phyloP scores from a whole-genome alignment of 2,888 invertebrate species.

The Drosophila maculinotata region DNA sequence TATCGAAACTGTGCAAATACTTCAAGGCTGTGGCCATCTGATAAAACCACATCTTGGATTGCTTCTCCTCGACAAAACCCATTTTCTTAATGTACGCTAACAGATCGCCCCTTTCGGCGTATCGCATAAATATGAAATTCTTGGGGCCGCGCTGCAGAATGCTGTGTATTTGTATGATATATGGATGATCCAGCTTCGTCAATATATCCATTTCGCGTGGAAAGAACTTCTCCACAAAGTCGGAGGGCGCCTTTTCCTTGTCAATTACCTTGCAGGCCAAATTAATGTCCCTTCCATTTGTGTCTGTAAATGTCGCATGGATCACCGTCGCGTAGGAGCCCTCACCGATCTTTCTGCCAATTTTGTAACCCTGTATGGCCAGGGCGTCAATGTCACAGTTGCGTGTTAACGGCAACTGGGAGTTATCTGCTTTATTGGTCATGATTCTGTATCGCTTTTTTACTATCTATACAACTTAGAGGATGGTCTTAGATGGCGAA shows the following conservation, averaged over 20 bases:
- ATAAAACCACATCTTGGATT: constrained; percentile 93
- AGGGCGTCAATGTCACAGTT: constrained; percentile 93
- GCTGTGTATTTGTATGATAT: constrained; percentile 95
- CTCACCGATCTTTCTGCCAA: constrained; percentile 95
- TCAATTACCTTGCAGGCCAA: constrained; percentile 96
- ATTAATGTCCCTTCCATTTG: constrained; percentile 87
- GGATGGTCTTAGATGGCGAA: too few relatives aligned
- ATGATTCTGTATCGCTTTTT: constrained; percentile 40
- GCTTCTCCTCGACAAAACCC: constrained; percentile 91
- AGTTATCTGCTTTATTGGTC: constrained; percentile 55
- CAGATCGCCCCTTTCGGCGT: constrained; percentile 95
- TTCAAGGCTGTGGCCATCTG: constrained; percentile 92
- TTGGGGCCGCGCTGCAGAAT: constrained; percentile 92
- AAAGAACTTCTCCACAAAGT: constrained; percentile 96
- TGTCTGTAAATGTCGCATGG: constrained; percentile 91
- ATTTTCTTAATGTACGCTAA: constrained; percentile 92
- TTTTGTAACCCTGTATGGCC: constrained; percentile 92
- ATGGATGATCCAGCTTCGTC: constrained; percentile 94
- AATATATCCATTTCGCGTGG: constrained; percentile 96
- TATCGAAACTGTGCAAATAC: constrained; percentile 93
- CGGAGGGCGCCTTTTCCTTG: constrained; percentile 93
- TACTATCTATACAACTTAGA: background rate
- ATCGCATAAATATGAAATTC: constrained; percentile 96
- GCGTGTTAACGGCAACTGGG: constrained; percentile 85
- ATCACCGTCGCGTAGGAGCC: constrained; percentile 96